Percentiles rank a stretch among this genome's conserved stretches.
Conservation (phyloP, 1,140 invertebrate species). For the Scaptomyza graminum region DNA sequence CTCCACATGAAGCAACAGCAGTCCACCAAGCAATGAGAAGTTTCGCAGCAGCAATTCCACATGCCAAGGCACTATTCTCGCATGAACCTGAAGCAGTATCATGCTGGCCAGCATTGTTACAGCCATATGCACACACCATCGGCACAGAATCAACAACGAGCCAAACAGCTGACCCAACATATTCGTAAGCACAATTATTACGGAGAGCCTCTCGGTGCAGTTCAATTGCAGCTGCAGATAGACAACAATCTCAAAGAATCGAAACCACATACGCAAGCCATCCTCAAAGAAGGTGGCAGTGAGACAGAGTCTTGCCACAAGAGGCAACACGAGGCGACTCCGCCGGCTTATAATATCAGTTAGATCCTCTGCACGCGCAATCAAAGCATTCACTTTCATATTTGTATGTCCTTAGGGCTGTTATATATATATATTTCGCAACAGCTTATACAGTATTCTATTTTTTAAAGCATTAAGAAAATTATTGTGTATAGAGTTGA, state of each 20-base stretch:
- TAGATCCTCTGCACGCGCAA: slow-evolving; percentile 19
- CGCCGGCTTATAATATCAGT: slow-evolving; percentile 23
- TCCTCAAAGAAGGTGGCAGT: slow-evolving; percentile 53
- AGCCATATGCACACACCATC: slow-evolving; percentile 28
- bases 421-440: neutral
- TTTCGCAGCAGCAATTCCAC: slow-evolving; percentile 36
- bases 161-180: slow-evolving; percentile 41
- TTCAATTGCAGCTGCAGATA: slow-evolving; percentile 19
- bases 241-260: slow-evolving; percentile 24
- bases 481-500: no score
- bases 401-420: neutral
- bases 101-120: slow-evolving; percentile 30
- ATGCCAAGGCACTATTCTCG: slow-evolving; percentile 17
- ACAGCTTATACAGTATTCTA: neutral
- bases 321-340: slow-evolving; percentile 20
- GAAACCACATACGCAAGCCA: slow-evolving; percentile 37
- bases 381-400: slow-evolving; percentile 7
- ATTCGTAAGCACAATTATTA: slow-evolving; percentile 20
- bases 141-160: slow-evolving; percentile 22
- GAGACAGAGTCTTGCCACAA: slow-evolving; percentile 40
- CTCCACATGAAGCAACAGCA: slow-evolving; percentile 43
- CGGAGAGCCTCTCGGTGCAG: slow-evolving; percentile 2
- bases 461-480: neutral
- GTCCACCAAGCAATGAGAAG: slow-evolving; percentile 38
- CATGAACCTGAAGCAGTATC: slow-evolving; percentile 22